Conservation (phyloP, 2,797 vertebrate species). For the Microhierax caerulescens region DNA sequence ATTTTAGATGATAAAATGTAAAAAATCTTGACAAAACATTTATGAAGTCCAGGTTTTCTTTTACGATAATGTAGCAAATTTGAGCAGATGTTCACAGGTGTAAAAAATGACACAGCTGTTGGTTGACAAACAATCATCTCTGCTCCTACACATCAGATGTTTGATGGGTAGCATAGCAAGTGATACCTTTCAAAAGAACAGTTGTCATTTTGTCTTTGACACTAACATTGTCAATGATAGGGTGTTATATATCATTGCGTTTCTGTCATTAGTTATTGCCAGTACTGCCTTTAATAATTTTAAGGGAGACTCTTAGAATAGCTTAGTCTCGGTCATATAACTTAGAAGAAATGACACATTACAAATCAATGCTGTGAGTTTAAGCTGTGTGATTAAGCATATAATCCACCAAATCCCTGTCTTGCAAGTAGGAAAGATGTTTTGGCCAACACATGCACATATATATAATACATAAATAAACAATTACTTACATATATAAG, state of each 20-base stretch:
- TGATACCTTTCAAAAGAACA: neutral
- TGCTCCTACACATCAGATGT: neutral
- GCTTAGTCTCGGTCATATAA: slow-evolving; percentile 43
- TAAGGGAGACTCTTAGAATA: slow-evolving; percentile 84
- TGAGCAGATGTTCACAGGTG: neutral
- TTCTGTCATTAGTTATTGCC: slow-evolving; percentile 84
- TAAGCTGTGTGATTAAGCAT: too few relatives aligned
- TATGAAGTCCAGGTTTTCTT: neutral
- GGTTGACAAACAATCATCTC: neutral
- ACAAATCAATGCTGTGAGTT: neutral
- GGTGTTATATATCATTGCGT: slow-evolving; percentile 70
- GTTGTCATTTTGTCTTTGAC: neutral
- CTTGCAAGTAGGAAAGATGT: neutral
- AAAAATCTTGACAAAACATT: neutral
- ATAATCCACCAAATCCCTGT: neutral
- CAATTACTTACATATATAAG: neutral
- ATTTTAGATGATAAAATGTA: neutral
- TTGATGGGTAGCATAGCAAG: neutral
- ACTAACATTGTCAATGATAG: slow-evolving; percentile 67
- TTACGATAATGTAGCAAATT: neutral
- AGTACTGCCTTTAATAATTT: slow-evolving; percentile 90
- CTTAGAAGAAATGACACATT: neutral
- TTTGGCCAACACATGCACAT: neutral
- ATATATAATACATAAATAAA: neutral
- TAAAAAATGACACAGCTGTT: neutral